These are phyloP conservation scores for Chironomus riparius DNA, from an alignment of 2,888 invertebrate species.

Conservation along the genomic window DNA sequence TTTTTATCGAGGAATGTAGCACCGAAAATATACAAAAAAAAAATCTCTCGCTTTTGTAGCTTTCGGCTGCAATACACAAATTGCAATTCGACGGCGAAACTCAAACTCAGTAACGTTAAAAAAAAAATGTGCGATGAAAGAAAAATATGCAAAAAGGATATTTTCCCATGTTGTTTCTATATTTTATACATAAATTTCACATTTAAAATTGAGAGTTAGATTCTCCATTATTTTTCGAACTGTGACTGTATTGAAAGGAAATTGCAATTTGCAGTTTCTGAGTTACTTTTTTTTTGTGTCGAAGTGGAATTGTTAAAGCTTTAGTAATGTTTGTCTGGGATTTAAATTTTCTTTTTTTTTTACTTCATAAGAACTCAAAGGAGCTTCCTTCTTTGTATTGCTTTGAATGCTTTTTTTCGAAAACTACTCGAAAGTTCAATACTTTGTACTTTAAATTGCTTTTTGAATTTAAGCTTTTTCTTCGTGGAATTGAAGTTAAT, in stretches of 20 bases:
- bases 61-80: conserved; percentile 3
- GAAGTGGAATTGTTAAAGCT: too few species aligned
- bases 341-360: too few species aligned
- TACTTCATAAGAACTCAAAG: too few species aligned
- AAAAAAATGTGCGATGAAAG: neutral
- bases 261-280: neutral
- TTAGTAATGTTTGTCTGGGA: too few species aligned
- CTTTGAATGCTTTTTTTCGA: too few species aligned
- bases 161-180: conserved; percentile 1
- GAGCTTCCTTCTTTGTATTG: too few species aligned
- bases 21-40: neutral
- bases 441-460: too few species aligned
- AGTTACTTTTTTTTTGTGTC: too few species aligned
- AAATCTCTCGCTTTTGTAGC: conserved; percentile 2
- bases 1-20: neutral
- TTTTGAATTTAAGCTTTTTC: too few species aligned
- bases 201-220: neutral
- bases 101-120: too few species aligned
- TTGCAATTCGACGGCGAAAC: conserved; percentile 1
- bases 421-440: too few species aligned
- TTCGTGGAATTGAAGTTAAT: too few species aligned
- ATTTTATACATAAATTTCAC: neutral
- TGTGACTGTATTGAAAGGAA: neutral
- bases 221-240: neutral
- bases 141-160: neutral